Base-by-base conservation (phyloP, 2,797 vertebrate species). In the Dallia pectoralis region DNA sequence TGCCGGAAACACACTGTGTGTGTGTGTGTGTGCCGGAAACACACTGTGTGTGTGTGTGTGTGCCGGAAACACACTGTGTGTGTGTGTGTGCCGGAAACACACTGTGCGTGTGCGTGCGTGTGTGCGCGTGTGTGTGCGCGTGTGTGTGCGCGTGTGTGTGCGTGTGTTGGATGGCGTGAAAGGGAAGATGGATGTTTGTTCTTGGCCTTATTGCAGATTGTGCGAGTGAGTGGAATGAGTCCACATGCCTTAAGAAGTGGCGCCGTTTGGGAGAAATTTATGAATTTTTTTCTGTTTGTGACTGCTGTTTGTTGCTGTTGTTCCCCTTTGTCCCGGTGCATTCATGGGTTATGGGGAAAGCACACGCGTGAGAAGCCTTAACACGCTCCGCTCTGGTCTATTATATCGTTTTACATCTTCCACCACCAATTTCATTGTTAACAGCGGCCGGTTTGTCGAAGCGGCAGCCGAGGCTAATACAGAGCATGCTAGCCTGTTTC, bases 121-220 rank as follows among this genome's bases (percentile, higher is more conserved):
- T 30, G 68, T 29, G 47, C 19, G 53, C 29, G n/a, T n/a, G n/a
- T n/a, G n/a, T n/a, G n/a, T n/a, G n/a, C n/a, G n/a, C n/a, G n/a
- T 29, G 48, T 63, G 47, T 66, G 51, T 67, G 51, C 59, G 69
- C 30, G 73, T 56, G 64, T 59, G 69, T 22, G 51, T 40, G 48
- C 64, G 53, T 32, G 40, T 44, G 40, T 9, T 44, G 27, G 25
- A 32, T 51, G 40, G 51, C 32, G 48, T 56, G 16, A 27, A 29
- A 49, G 22, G 49, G 18, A 40, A 61, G 53, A 71, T 53, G 64
- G 67, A 67, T 70, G 71, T 69, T 33, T 62, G 33, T 76, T 81
- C 81, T 81, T 70, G 79, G 75, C 75, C 70, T 73, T 74, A 67
- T 71, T 82, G 78, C 72, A 82, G 68, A 70, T 65, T 73, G 77